phyloP scores from a whole-genome alignment of 2,797 vertebrate species.

The Microcaecilia unicolor region DNA sequence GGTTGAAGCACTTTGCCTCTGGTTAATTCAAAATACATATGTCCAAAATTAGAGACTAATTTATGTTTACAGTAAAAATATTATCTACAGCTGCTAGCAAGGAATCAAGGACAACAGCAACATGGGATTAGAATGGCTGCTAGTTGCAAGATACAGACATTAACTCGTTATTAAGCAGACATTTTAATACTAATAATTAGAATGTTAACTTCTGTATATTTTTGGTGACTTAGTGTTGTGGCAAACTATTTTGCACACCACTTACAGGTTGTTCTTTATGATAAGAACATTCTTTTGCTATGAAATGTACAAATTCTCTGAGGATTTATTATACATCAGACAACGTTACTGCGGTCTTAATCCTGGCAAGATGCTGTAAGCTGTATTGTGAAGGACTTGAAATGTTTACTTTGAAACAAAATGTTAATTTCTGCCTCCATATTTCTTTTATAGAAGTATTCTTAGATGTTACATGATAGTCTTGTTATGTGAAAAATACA shows the following conservation, averaged over 20 bases:
- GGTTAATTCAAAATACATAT: conserved; percentile 35
- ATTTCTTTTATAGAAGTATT: conserved; percentile 47
- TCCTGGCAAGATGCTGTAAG: conserved; percentile 40
- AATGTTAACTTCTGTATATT: conserved; percentile 34
- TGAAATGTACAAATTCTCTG: conserved; percentile 26
- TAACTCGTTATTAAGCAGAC: conserved; percentile 36
- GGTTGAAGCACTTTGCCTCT: conserved; percentile 55
- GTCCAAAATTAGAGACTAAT: conserved; percentile 48
- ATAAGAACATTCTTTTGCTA: conserved; percentile 39
- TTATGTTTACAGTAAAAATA: conserved; percentile 49
- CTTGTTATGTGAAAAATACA: conserved; percentile 49
- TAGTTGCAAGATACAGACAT: conserved; percentile 37
- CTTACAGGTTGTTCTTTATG: conserved; percentile 34
- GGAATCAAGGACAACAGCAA: conserved; percentile 44
- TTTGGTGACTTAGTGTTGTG: conserved; percentile 35
- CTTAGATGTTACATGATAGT: conserved; percentile 43
- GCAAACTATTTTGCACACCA: conserved; percentile 39
- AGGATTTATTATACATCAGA: conserved; percentile 30
- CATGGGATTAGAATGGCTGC: conserved; percentile 41
- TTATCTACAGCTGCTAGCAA: conserved; percentile 55
- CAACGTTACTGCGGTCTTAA: conserved; percentile 68
- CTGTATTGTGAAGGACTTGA: conserved; percentile 41
- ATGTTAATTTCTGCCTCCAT: conserved; percentile 45
- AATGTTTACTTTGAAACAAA: conserved; percentile 42
- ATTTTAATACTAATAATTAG: conserved; percentile 43